Evolutionary conservation across 2,888 invertebrate genomes (phyloP).

Genomic region (Crocallis elinguaria): DNA sequence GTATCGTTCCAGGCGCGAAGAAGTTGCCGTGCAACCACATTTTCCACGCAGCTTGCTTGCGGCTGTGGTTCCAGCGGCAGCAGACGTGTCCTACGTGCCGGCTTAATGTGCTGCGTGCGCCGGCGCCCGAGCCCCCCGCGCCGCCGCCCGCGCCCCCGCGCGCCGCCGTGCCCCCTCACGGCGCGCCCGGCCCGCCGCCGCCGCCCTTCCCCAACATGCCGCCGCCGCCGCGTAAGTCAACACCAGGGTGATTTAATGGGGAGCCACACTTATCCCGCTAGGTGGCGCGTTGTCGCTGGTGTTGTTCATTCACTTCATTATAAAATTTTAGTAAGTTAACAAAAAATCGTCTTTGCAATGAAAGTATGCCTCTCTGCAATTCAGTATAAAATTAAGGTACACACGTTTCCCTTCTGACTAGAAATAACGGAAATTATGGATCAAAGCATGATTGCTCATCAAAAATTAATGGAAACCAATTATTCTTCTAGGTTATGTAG

Average conservation of each 20-base stretch:
- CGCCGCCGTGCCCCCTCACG: slow-evolving; percentile 70
- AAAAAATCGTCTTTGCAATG: no score
- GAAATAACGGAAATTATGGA: no score
- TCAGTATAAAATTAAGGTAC: no score
- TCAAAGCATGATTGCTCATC: no score
- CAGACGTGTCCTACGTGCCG: slow-evolving; percentile 99
- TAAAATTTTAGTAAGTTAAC: no score
- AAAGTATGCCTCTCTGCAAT: no score
- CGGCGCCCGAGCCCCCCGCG: slow-evolving; percentile 61
- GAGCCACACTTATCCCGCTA: no score
- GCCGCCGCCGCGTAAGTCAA: neutral
- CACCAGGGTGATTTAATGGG: neutral
- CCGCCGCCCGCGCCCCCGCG: slow-evolving; percentile 43
- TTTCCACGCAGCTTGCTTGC: slow-evolving; percentile 98
- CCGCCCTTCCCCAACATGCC: neutral
- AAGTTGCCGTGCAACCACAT: slow-evolving; percentile 99
- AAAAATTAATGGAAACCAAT: no score
- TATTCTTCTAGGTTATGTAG: no score
- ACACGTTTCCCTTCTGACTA: no score
- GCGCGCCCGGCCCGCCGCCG: slow-evolving; percentile 65
- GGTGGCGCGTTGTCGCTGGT: no score
- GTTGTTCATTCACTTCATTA: no score
- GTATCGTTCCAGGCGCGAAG: slow-evolving; percentile 87
- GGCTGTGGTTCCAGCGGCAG: slow-evolving; percentile 99
- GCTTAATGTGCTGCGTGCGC: slow-evolving; percentile 90